These are phyloP conservation scores for Rousettus leschenaultii DNA, from an alignment of 2,113 vertebrate genomes.

Conservation along the genomic window DNA sequence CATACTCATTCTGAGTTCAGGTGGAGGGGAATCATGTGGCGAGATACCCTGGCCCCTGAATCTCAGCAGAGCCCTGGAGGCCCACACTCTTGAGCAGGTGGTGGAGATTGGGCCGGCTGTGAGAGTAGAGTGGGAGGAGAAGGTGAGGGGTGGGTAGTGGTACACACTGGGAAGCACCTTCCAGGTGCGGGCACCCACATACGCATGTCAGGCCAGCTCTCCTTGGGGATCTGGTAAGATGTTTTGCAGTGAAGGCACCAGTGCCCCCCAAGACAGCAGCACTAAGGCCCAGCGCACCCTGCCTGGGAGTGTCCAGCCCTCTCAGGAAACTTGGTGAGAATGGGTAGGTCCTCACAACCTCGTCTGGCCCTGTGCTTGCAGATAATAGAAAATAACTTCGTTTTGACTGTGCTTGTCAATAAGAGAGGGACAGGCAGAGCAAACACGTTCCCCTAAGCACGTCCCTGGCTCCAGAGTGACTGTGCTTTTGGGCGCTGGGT, in stretches of 20 bases:
- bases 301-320: not conserved
- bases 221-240: not conserved
- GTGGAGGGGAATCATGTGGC: not conserved
- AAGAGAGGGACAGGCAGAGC: not conserved
- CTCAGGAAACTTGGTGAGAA: not conserved
- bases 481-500: not conserved
- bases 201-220: not conserved
- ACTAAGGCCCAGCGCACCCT: accelerated
- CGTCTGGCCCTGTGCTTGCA: not conserved
- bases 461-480: not conserved
- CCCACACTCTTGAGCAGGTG: not conserved
- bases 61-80: not conserved
- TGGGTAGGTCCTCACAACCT: not conserved
- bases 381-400: not conserved
- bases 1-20: not conserved
- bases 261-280: not conserved
- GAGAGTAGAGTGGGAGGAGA: not conserved
- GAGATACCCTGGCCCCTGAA: not conserved
- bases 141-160: too few species aligned
- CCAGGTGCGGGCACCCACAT: not conserved
- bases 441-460: not conserved
- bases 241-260: not conserved
- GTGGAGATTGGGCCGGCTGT: not conserved
- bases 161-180: not conserved
- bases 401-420: not conserved